Evolutionary conservation across 2,797 vertebrate species (phyloP).

Genomic region (Fistularia commersonii): DNA sequence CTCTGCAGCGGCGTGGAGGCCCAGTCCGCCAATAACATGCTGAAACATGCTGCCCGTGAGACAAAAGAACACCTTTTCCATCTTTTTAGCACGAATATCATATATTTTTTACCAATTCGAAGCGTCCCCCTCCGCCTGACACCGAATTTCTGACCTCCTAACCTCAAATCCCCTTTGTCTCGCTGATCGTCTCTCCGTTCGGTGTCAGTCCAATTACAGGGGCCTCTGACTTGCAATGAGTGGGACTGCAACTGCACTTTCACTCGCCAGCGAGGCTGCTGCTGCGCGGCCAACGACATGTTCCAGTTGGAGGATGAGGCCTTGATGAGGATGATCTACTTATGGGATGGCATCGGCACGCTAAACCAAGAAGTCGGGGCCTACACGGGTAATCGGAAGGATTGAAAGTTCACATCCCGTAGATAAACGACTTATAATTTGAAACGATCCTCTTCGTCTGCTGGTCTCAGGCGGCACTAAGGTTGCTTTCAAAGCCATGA

Average conservation of each 20-base stretch:
- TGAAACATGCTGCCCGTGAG: slow-evolving; percentile 63
- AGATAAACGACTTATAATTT: no score
- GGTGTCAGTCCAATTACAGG: slow-evolving; percentile 30
- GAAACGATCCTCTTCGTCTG: no score
- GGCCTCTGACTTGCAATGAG: slow-evolving; percentile 41
- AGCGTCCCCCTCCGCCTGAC: no score
- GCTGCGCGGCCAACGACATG: slow-evolving; percentile 62
- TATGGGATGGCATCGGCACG: slow-evolving; percentile 34
- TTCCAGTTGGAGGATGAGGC: slow-evolving; percentile 44
- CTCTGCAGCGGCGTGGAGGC: slow-evolving; percentile 33
- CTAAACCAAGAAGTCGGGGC: slow-evolving; percentile 26
- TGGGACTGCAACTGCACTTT: slow-evolving; percentile 73
- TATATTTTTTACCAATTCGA: not conserved
- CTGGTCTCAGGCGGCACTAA: slow-evolving; percentile 30
- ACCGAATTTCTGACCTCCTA: no score
- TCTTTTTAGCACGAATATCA: not conserved
- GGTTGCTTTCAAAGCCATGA: slow-evolving; percentile 47
- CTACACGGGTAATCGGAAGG: slow-evolving; percentile 40
- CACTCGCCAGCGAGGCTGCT: slow-evolving; percentile 61
- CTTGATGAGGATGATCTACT: slow-evolving; percentile 20
- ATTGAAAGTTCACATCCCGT: not conserved
- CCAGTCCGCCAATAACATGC: slow-evolving; percentile 2
- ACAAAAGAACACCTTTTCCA: not conserved
- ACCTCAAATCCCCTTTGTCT: no score
- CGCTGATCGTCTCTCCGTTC: not conserved